Conservation (phyloP, 2,113 vertebrate genomes). For the Nannospalax galili region DNA sequence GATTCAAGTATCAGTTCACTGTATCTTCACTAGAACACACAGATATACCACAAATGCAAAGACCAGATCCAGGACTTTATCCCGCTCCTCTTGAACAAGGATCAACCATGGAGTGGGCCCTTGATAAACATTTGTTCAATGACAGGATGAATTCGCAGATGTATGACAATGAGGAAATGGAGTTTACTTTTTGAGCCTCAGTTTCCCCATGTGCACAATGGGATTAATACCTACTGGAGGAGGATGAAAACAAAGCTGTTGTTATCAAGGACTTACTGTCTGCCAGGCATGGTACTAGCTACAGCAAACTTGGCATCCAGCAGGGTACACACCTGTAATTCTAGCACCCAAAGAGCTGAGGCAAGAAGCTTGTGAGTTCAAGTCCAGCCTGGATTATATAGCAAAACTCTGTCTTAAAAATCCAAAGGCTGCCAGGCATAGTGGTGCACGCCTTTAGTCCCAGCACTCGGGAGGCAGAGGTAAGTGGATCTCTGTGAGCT, state of each 20-base stretch:
- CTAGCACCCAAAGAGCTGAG: too few relatives aligned
- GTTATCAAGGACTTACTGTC: rapidly evolving
- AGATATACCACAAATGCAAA: neutral
- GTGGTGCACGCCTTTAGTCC: too few relatives aligned
- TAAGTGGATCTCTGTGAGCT: too few relatives aligned
- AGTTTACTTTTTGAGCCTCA: neutral
- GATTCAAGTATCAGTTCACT: neutral
- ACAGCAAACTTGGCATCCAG: neutral
- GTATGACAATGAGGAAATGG: neutral
- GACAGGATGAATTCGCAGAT: neutral
- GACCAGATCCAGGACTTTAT: rapidly evolving
- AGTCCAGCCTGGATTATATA: too few relatives aligned
- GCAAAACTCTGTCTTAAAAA: too few relatives aligned
- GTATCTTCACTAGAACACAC: neutral
- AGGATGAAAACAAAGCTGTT: neutral
- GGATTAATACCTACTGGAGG: neutral
- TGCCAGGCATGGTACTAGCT: too few relatives aligned
- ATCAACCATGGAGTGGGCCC: neutral
- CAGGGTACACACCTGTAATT: too few relatives aligned
- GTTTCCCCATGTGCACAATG: neutral
- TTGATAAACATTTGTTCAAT: too few relatives aligned
- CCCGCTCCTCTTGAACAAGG: neutral
- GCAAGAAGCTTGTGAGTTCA: too few relatives aligned
- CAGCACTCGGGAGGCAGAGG: too few relatives aligned
- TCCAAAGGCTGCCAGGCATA: too few relatives aligned